Base-by-base conservation (phyloP, 2,888 invertebrate genomes). In the Tricholauxania praeusta region DNA sequence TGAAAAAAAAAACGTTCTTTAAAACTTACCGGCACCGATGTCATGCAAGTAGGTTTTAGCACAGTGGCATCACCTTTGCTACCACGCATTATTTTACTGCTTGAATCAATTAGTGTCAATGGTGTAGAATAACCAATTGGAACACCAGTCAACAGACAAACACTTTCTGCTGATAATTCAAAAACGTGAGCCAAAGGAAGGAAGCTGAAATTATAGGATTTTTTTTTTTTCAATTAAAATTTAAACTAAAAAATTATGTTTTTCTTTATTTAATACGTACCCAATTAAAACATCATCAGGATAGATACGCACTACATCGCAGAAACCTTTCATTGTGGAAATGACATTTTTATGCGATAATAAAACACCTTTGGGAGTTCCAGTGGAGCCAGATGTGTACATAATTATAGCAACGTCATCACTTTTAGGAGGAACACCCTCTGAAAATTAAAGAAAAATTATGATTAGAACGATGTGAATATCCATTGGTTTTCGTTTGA, bases 321-420 rank as follows among this genome's bases (percentile, higher is more conserved):
- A 93, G 88, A 94, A 96, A 8, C 93, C 92, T 85, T 93, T 93
- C 83, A 96, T 90, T 32, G 95, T 94, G 52, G 93, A 90, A 79
- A 96, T 89, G 84, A 95, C 92, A 88, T 96, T 96, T 82, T 91
- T 91, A 87, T 96, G 96, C 4, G 94, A 92, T 49, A 96, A 89
- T 22, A 95, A 85, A 15, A 96, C 95, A 81, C 97, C 98, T 88
- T 98, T 98, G 0, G 98, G 98, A 74, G 94, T 92, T 69, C 98
- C 98, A 5, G 99, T 99, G 1, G 98, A 98, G 8, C 99, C 99
- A 80, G 97, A 97, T 3, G 99, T 99, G 89, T 99, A 99, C 99
- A 99, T 99, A 57, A 99, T 94, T 81, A 99, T 96, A 65, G 99
- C 99, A 6, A 93, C 92, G 87, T 99, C 98, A 15, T 91, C 89